Evolutionary conservation across 2,113 vertebrate genomes (phyloP).

Genomic region (Zapus hudsonius): DNA sequence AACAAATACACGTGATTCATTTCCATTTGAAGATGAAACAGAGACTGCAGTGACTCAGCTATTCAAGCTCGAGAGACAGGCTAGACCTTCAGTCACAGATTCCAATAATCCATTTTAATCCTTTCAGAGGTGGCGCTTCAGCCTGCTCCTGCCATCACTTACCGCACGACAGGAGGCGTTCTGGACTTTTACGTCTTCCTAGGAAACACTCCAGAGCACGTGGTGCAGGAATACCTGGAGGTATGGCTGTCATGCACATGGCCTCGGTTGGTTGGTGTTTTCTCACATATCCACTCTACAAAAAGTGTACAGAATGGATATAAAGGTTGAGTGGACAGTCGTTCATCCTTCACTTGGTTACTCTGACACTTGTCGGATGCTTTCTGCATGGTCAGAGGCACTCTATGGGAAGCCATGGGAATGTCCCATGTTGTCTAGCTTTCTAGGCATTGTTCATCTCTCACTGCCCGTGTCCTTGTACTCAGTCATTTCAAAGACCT

Average conservation of each 20-base stretch:
- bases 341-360: neutral
- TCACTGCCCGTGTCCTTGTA: neutral
- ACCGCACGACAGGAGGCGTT: slow-evolving; percentile 90
- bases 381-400: neutral
- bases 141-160: slow-evolving; percentile 92
- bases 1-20: neutral
- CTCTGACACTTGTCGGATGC: neutral
- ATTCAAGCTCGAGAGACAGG: neutral
- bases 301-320: neutral
- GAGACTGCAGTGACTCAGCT: neutral
- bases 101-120: neutral
- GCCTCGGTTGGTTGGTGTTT: too few species aligned
- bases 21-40: slow-evolving; percentile 9
- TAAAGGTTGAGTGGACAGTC: neutral
- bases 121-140: slow-evolving; percentile 89
- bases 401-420: neutral
- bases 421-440: neutral
- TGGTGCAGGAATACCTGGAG: slow-evolving; percentile 91
- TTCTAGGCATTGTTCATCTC: neutral
- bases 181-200: slow-evolving; percentile 93
- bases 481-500: neutral
- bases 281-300: too few species aligned
- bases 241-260: slow-evolving; percentile 74
- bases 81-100: neutral
- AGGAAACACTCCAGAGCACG: slow-evolving; percentile 90